Conservation (phyloP, 2,888 invertebrate genomes). For the Tetheella fluctuosa region DNA sequence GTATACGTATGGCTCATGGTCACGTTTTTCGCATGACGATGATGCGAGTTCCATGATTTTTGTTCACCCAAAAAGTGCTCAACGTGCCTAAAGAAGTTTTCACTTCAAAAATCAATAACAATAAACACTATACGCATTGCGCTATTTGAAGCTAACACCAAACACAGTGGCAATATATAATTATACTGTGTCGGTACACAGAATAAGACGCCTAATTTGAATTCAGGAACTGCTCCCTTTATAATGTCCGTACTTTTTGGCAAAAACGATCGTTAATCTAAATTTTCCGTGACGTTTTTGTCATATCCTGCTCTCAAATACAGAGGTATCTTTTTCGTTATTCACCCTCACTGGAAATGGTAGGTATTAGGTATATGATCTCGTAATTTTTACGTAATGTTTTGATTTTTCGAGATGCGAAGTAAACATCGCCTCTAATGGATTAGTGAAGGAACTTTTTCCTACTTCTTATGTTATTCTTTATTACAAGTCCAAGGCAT, state of each 20-base stretch:
- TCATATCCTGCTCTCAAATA: conserved; percentile 9
- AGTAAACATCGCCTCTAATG: not conserved
- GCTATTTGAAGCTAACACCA: not conserved
- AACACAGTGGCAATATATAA: too few species aligned
- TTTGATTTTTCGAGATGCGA: not conserved
- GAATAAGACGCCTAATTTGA: conserved; percentile 19
- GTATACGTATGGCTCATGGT: too few species aligned
- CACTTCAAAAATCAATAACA: too few species aligned
- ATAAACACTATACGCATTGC: not conserved
- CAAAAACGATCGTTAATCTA: conserved; percentile 15
- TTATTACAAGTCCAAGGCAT: too few species aligned
- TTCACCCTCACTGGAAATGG: not conserved
- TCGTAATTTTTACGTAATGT: not conserved
- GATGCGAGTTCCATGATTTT: too few species aligned
- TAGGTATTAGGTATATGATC: not conserved
- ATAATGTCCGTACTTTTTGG: conserved; percentile 19
- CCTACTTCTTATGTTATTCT: too few species aligned
- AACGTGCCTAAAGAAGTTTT: too few species aligned
- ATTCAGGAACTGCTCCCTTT: conserved; percentile 23
- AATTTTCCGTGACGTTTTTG: conserved; percentile 9
- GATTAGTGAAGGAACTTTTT: too few species aligned
- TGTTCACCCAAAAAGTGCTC: too few species aligned
- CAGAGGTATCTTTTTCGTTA: not conserved
- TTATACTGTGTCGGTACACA: too few species aligned
- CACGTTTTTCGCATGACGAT: too few species aligned